These are phyloP conservation scores for Heterodera schachtii DNA, from an alignment of 1,140 invertebrate species.

Conservation along the genomic window DNA sequence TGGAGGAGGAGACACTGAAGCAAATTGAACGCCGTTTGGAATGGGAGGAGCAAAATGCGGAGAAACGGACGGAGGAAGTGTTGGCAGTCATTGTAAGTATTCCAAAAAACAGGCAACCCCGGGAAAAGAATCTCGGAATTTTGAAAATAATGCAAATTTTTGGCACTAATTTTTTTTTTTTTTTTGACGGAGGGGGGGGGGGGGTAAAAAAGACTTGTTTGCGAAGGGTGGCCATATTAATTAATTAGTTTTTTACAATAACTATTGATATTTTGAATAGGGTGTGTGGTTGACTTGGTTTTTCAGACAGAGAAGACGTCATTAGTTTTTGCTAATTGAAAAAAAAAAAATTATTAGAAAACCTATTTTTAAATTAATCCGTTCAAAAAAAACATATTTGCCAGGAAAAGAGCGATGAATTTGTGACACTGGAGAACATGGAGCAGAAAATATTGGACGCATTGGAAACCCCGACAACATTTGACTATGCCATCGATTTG, in stretches of 20 bases:
- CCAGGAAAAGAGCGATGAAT: conserved; percentile 49
- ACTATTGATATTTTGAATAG: too few species aligned
- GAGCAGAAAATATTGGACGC: conserved; percentile 45
- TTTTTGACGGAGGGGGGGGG: background rate
- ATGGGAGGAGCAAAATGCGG: conserved; percentile 21
- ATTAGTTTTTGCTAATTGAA: too few species aligned
- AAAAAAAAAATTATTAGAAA: too few species aligned
- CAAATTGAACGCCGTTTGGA: conserved; percentile 34
- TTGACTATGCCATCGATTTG: conserved; percentile 52
- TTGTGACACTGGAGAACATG: conserved; percentile 52
- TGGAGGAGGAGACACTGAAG: conserved; percentile 31
- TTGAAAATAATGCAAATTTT: background rate
- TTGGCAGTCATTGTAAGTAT: conserved; percentile 35
- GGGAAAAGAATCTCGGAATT: too few species aligned
- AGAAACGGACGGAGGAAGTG: conserved; percentile 28
- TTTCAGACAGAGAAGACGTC: too few species aligned
- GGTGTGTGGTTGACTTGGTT: too few species aligned
- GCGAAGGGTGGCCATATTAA: too few species aligned
- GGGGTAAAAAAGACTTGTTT: background rate
- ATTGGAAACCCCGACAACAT: conserved; percentile 44
- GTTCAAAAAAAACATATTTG: conserved; percentile 20
- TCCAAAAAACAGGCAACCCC: too few species aligned
- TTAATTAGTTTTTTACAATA: too few species aligned
- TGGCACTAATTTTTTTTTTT: background rate
- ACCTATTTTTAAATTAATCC: background rate